Percentiles rank a stretch among this genome's conserved stretches.
phyloP scores from a whole-genome alignment of 2,888 invertebrate genomes.

The Sipunculus nudus region DNA sequence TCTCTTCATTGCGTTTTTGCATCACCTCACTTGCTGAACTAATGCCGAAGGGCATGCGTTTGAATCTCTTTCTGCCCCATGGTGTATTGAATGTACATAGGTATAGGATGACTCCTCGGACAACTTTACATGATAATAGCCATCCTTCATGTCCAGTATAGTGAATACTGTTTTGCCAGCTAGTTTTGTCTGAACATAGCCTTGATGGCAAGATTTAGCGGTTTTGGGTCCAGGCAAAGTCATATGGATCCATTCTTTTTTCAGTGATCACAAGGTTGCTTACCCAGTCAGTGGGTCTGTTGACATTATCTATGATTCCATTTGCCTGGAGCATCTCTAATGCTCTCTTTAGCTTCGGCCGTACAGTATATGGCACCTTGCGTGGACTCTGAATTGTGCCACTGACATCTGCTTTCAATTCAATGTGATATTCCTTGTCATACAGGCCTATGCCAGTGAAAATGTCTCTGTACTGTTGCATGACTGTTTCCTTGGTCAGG shows the following conservation, averaged over 20 bases:
- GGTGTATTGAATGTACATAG: slow-evolving; percentile 40
- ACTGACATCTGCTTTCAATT: slow-evolving; percentile 6
- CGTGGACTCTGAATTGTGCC: slow-evolving; percentile 21
- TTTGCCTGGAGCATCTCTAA: slow-evolving; percentile 23
- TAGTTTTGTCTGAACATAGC: slow-evolving; percentile 18
- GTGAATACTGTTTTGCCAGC: slow-evolving; percentile 30
- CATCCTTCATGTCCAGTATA: slow-evolving; percentile 34
- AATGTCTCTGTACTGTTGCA: slow-evolving; percentile 10
- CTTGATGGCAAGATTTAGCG: slow-evolving; percentile 25
- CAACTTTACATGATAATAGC: slow-evolving; percentile 39
- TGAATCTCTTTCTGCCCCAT: slow-evolving; percentile 25
- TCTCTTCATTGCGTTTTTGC: slow-evolving; percentile 25
- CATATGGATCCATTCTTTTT: slow-evolving; percentile 29
- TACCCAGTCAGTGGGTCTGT: slow-evolving; percentile 38
- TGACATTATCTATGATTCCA: slow-evolving; percentile 23
- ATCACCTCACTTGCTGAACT: slow-evolving; percentile 30
- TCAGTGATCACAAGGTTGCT: slow-evolving; percentile 30
- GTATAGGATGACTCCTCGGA: slow-evolving; percentile 26
- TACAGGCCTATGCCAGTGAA: slow-evolving; percentile 15
- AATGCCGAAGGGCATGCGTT: slow-evolving; percentile 35
- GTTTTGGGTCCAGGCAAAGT: slow-evolving; percentile 27
- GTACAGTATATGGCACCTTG: slow-evolving; percentile 17
- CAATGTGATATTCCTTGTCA: slow-evolving; percentile 18
- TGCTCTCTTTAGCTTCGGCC: slow-evolving; percentile 11
- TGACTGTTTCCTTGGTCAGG: slow-evolving; percentile 1